Conservation (phyloP, 2,113 vertebrate genomes). For the Engystomops pustulosus region DNA sequence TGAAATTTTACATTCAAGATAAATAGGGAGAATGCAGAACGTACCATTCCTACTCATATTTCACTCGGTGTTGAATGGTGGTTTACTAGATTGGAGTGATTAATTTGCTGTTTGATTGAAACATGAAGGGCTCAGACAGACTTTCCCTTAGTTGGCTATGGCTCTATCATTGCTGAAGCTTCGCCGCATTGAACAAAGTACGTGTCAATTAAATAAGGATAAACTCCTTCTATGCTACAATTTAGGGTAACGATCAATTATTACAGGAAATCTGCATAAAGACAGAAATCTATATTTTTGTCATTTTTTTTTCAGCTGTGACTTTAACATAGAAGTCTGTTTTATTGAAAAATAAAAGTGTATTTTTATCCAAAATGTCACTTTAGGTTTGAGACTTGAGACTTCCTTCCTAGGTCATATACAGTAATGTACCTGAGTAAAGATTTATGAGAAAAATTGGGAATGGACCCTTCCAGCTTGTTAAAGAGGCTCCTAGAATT, state of each 20-base stretch:
- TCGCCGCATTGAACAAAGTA: slow-evolving; percentile 70
- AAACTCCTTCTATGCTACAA: slow-evolving; percentile 66
- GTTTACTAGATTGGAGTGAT: slow-evolving; percentile 79
- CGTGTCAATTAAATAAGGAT: slow-evolving; percentile 68
- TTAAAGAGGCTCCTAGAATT: too few species aligned
- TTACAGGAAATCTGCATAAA: slow-evolving; percentile 63
- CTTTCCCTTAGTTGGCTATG: slow-evolving; percentile 70
- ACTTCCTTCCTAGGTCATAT: background rate
- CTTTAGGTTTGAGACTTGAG: background rate
- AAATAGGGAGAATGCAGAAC: slow-evolving; percentile 80
- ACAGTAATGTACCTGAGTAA: background rate
- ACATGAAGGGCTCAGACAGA: slow-evolving; percentile 73
- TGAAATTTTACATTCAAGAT: slow-evolving; percentile 83
- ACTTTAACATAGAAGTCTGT: slow-evolving; percentile 1
- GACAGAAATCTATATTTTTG: slow-evolving; percentile 62
- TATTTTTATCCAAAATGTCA: background rate
- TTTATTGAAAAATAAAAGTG: background rate
- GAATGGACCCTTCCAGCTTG: too few species aligned
- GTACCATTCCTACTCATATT: slow-evolving; percentile 81
- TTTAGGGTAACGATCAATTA: slow-evolving; percentile 68
- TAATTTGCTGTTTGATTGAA: slow-evolving; percentile 78
- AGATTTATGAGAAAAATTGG: too few species aligned
- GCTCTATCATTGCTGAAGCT: slow-evolving; percentile 73
- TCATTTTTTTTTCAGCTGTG: background rate
- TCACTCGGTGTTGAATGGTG: slow-evolving; percentile 78